These are phyloP conservation scores for Berghia stephanieae DNA, from an alignment of 1,140 invertebrate genomes.

Conservation along the genomic window DNA sequence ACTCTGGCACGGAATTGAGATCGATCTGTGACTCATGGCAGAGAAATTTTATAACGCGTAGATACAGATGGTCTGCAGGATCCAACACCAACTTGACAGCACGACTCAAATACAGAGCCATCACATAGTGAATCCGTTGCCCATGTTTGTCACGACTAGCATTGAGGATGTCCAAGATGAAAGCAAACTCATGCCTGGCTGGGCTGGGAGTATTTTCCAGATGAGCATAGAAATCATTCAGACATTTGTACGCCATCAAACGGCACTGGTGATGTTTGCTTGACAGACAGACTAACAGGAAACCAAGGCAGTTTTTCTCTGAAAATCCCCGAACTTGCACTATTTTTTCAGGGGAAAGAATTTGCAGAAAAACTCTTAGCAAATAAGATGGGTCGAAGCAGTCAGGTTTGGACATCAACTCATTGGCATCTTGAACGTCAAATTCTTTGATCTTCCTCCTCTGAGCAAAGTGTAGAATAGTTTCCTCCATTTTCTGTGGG, in stretches of 20 bases:
- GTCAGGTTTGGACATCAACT: neutral
- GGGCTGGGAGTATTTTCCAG: slow-evolving; percentile 5
- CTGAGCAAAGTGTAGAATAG: slow-evolving; percentile 16
- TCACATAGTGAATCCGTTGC: slow-evolving; percentile 13
- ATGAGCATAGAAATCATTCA: slow-evolving; percentile 29
- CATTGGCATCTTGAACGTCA: neutral
- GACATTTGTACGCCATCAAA: slow-evolving; percentile 25
- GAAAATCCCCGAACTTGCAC: slow-evolving; percentile 19
- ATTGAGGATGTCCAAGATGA: slow-evolving; percentile 22
- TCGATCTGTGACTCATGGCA: slow-evolving; percentile 21
- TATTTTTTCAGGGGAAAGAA: slow-evolving; percentile 26
- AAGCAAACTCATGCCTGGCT: slow-evolving; percentile 16
- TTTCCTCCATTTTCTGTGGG: neutral
- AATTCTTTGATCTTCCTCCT: too few relatives aligned
- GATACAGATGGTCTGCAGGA: slow-evolving; percentile 23
- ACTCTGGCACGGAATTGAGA: slow-evolving; percentile 20
- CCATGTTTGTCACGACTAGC: slow-evolving; percentile 19
- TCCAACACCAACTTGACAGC: slow-evolving; percentile 23
- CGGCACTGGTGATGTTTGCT: slow-evolving; percentile 12
- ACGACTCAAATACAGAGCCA: slow-evolving; percentile 26
- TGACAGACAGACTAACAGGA: slow-evolving; percentile 14
- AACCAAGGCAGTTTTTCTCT: slow-evolving; percentile 24
- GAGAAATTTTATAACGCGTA: slow-evolving; percentile 22
- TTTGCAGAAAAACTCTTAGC: slow-evolving; percentile 10
- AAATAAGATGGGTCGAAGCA: slow-evolving; percentile 22